Conservation (phyloP, 2,888 invertebrate genomes). For the Athetis lepigone region DNA sequence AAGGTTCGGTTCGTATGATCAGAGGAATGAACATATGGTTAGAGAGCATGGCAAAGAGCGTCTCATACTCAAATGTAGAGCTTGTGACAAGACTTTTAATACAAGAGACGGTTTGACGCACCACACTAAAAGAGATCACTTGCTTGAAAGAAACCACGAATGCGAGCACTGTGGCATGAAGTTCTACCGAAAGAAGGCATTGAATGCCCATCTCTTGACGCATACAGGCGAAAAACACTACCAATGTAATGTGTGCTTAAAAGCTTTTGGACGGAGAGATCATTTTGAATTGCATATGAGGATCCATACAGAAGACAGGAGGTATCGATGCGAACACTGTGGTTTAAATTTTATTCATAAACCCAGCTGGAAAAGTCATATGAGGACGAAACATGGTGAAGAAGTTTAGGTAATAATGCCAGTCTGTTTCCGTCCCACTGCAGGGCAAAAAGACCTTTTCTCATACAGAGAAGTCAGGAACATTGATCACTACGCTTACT, state of each 20-base stretch:
- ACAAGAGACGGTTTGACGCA: conserved; percentile 31
- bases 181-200: conserved; percentile 36
- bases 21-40: conserved; percentile 51
- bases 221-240: conserved; percentile 48
- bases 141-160: conserved; percentile 47
- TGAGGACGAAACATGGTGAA: conserved; percentile 39
- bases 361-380: conserved; percentile 48
- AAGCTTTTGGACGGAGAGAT: conserved; percentile 37
- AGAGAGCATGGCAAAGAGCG: conserved; percentile 42
- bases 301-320: conserved; percentile 52
- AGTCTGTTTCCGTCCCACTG: too few species aligned
- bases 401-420: neutral
- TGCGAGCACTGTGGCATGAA: conserved; percentile 50
- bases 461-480: too few species aligned
- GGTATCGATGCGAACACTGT: conserved; percentile 52
- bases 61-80: conserved; percentile 39
- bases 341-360: conserved; percentile 54
- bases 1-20: conserved; percentile 43
- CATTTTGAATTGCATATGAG: conserved; percentile 49
- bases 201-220: conserved; percentile 43
- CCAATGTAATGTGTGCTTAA: conserved; percentile 46
- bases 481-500: neutral
- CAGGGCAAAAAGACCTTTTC: too few species aligned
- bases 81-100: conserved; percentile 56
- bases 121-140: conserved; percentile 54